Conservation (phyloP, 2,113 vertebrate genomes). For the Phaethon lepturus region DNA sequence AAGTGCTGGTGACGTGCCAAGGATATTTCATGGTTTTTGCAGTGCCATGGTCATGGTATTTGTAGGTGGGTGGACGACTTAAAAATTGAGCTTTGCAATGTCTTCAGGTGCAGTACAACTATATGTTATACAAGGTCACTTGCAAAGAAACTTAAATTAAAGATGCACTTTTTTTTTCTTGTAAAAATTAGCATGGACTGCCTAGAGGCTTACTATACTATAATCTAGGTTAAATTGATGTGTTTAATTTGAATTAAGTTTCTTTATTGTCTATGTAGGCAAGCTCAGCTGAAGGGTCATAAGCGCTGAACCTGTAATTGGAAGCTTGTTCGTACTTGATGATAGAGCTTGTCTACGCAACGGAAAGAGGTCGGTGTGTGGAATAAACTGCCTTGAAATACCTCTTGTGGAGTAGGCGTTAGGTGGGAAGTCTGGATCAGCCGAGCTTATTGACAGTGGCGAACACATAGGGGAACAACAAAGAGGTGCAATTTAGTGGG, state of each 20-base stretch:
- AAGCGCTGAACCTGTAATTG: neutral
- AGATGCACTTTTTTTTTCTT: neutral
- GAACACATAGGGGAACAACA: neutral
- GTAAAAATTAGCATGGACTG: neutral
- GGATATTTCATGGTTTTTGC: neutral
- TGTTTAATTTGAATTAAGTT: slow-evolving; percentile 18
- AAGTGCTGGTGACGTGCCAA: neutral
- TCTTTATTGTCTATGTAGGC: neutral
- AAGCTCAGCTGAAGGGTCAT: neutral
- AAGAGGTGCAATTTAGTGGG: neutral
- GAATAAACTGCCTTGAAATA: neutral
- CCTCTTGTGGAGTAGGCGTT: fast-evolving
- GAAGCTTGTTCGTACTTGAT: neutral
- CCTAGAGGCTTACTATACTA: neutral
- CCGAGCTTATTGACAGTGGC: neutral
- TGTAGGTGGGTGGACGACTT: neutral
- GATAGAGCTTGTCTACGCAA: neutral
- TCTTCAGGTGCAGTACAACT: neutral
- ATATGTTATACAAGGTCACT: neutral
- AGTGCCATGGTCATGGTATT: neutral
- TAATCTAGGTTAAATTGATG: neutral
- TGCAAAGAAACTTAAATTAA: neutral
- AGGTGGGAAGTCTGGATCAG: neutral
- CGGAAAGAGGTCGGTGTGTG: neutral
- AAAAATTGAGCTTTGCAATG: neutral